phyloP scores from a whole-genome alignment of 2,797 vertebrate species.

The Macropus fuliginosus region DNA sequence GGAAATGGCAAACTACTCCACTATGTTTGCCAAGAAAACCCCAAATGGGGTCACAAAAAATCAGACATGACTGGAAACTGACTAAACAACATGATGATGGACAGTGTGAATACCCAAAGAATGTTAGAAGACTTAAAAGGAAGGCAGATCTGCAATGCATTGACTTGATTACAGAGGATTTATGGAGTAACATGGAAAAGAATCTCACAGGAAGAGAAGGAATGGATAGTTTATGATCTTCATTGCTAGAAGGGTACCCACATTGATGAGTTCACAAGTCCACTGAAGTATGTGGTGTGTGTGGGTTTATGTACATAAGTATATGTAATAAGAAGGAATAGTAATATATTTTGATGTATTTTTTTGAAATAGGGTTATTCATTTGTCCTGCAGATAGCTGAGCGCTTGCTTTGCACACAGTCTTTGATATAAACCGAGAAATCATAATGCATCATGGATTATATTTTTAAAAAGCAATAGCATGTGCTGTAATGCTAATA shows the following conservation, averaged over 20 bases:
- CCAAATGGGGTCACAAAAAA: no score
- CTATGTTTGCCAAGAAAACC: no score
- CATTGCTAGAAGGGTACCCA: neutral
- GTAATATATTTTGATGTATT: neutral
- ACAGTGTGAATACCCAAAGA: neutral
- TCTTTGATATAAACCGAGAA: neutral
- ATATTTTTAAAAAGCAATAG: neutral
- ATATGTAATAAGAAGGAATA: neutral
- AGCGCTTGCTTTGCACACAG: neutral
- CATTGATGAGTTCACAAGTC: no score
- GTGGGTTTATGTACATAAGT: neutral
- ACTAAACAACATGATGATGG: neutral
- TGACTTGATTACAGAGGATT: neutral
- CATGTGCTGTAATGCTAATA: neutral
- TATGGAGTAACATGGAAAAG: no score
- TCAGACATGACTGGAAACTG: no score
- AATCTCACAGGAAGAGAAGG: neutral
- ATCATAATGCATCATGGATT: neutral
- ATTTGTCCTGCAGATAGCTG: neutral
- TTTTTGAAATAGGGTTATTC: slow-evolving; percentile 22
- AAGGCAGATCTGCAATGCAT: neutral
- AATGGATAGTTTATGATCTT: neutral
- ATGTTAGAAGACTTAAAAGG: neutral
- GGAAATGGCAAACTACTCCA: no score
- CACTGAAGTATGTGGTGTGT: neutral